These are phyloP conservation scores for Cotesia typhae DNA, from an alignment of 1,140 invertebrate species.

Conservation along the genomic window DNA sequence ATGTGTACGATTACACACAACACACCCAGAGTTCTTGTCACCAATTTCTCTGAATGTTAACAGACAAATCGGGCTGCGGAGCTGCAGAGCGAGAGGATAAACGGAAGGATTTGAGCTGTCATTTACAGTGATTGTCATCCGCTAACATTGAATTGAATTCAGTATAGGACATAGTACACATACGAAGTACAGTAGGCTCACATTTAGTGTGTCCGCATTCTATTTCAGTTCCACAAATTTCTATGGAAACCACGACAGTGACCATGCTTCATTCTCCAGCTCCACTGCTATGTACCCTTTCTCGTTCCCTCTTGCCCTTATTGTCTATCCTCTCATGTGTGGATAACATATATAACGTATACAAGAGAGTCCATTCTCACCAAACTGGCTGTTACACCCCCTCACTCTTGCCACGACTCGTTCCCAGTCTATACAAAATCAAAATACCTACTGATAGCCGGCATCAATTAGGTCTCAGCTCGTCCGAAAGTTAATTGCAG, in stretches of 20 bases:
- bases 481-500: no score
- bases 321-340: not conserved
- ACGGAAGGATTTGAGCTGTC: slow-evolving; percentile 36
- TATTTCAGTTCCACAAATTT: slow-evolving; percentile 32
- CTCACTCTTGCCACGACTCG: no score
- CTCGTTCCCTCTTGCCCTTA: not conserved
- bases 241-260: slow-evolving; percentile 8
- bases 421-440: no score
- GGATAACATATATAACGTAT: no score
- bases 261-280: slow-evolving; percentile 15
- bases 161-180: slow-evolving; percentile 21
- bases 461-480: no score
- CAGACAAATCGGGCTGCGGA: not conserved
- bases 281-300: not conserved
- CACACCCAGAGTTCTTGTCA: slow-evolving; percentile 7
- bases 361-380: no score
- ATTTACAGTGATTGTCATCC: slow-evolving; percentile 46
- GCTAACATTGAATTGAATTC: slow-evolving; percentile 44
- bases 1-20: not conserved
- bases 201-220: not conserved
- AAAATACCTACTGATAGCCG: no score
- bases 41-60: slow-evolving; percentile 2
- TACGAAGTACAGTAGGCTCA: not conserved
- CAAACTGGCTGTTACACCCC: not conserved
- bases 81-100: slow-evolving; percentile 6